phyloP scores from a whole-genome alignment of 2,113 vertebrate genomes.

The Lophius piscatorius region DNA sequence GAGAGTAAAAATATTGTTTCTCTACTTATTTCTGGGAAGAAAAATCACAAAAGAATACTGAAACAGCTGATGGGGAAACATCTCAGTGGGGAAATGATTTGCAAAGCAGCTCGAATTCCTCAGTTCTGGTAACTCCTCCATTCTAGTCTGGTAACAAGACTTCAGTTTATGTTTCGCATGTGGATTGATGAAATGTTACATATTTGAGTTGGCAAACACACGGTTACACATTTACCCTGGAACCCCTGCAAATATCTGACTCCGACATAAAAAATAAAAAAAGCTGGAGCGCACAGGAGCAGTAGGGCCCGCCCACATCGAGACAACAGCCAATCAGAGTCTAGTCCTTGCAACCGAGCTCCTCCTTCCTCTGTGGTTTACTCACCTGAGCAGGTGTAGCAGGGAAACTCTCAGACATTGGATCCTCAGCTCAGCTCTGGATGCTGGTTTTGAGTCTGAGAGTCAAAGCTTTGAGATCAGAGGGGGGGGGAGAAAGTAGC shows the following conservation, averaged over 20 bases:
- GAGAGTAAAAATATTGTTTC: no score
- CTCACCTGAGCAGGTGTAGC: conserved; percentile 72
- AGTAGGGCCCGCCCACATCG: conserved; percentile 18
- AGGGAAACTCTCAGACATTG: conserved; percentile 27
- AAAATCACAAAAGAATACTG: no score
- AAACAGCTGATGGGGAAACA: no score
- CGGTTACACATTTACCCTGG: conserved; percentile 23
- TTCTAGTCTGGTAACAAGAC: no score
- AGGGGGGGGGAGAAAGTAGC: conserved; percentile 23
- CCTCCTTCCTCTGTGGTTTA: conserved; percentile 41
- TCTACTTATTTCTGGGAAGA: no score
- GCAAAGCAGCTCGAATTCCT: no score
- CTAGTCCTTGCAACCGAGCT: conserved; percentile 4
- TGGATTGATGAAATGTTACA: conserved; percentile 8
- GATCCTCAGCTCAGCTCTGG: conserved; percentile 1
- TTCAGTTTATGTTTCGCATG: no score
- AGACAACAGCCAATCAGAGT: conserved; percentile 41
- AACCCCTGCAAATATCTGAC: conserved; percentile 17
- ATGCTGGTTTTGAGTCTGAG: conserved; percentile 7
- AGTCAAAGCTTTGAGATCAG: conserved; percentile 23
- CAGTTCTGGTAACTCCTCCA: no score
- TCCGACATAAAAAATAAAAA: no score
- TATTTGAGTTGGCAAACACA: neutral
- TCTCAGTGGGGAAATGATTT: no score
- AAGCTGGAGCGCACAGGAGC: no score